Evolutionary conservation across 2,113 vertebrate genomes (phyloP), one percentile per base, ranked within the genome.

Genomic region (Nycticorax nycticorax): DNA sequence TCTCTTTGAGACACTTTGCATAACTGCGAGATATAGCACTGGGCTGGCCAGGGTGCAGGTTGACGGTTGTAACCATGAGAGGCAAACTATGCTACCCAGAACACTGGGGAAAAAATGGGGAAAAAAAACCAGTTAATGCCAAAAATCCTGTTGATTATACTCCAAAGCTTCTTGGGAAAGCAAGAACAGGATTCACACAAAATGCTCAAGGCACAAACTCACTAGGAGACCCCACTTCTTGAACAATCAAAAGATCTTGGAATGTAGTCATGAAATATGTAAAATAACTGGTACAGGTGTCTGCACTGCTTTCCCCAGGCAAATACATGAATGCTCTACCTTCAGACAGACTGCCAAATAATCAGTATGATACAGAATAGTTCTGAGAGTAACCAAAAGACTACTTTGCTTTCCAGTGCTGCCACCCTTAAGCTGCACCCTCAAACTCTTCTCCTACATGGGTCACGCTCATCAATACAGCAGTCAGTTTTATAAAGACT

Each of bases 291-390:
- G 33, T 20, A 18, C 62, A 53, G 88, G 62, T 60, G 79, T 45
- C 52, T 88, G 74, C 1, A 24, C 3, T 2, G 3, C 78, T 47
- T 43, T 81, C 74, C 77, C 66, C 57, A n/a, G 64, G 83, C 47
- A 68, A 63, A 74, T 3, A 20, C 41, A 67, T 1, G 7, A 18
- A 4, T 3, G 33, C 12, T 26, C 39, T 35, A 18, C 80, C 81
- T 75, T 9, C 35, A 60, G 30, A 79, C 4, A 41, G 53, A 9
- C 39, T 39, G 77, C 23, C 53, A 64, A 27, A 37, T n/a, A 5
- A 71, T 56, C 68, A 32, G 6, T 2, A 4, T 0, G 15, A 55
- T 1, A 48, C 50, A 67, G 33, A n/a, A 3, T 0, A 43, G 68
- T 16, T 47, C 41, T 15, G 35, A 59, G n/a, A n/a, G 48, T 1